Evolutionary conservation across 2,888 invertebrate genomes (phyloP), one percentile per base, ranked within the genome.

Genomic region (Drosophila eohydei): DNA sequence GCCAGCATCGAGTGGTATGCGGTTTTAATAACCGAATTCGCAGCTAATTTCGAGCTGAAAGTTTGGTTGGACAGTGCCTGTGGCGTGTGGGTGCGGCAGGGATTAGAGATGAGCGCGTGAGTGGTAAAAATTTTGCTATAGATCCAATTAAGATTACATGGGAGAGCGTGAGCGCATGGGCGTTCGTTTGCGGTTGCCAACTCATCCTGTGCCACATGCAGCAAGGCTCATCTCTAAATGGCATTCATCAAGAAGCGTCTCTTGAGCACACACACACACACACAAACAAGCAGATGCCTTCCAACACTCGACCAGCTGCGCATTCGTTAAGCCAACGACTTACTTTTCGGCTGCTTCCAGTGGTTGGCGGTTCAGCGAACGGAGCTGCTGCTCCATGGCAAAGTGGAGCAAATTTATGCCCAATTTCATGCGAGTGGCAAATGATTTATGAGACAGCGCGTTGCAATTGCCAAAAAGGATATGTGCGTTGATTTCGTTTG

Each of bases 401-500:
- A 87, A 87, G 90, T 87, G 86, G 86, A 86, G 88, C 86, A 87
- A 87, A 87, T 87, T 87, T 87, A 87, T 87, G 86, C 90, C 83
- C 86, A 87, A 87, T 87, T 89, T 86, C 83, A 88, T 89, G 81
- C 88, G 90, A 88, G 83, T 88, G 79, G 81, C 83, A 80, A 88
- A 88, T 87, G 86, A 87, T 87, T 87, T 87, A 87, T 87, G 86
- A 86, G 89, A 86, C 86, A 89, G 83, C 77, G 70, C 77, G 79
- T 81, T 87, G 90, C 86, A 89, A 87, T 87, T 87, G 90, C 90
- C 86, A 88, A 87, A 87, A 87, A 87, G 90, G 86, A 87, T 86
- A 83, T 89, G 78, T 89, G 86, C 88, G 88, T 89, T 86, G 86
- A 87, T 88, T 89, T 88, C 86, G 78, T 72, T 70, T 82, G 74